A percentile compares a stretch with the other conserved stretches of the same genome.
Evolutionary conservation across 2,888 invertebrate genomes (phyloP).

Genomic region (Bimastos eiseni): DNA sequence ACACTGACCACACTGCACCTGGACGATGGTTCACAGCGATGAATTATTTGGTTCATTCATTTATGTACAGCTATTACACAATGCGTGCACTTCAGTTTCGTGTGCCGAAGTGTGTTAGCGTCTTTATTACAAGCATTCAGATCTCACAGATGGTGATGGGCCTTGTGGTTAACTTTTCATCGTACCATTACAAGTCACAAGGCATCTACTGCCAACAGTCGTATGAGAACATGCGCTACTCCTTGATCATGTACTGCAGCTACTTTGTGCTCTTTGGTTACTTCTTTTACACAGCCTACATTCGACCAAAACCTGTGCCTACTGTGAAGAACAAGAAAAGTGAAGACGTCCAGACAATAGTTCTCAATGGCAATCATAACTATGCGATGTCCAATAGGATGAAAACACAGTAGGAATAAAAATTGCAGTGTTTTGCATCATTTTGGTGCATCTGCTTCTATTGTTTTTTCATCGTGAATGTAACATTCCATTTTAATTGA

Average conservation of each 20-base stretch:
- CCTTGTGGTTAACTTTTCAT: conserved; percentile 86
- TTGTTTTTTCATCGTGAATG: not conserved
- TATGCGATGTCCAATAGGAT: not conserved
- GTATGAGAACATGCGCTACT: conserved; percentile 61
- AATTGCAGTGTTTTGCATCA: not conserved
- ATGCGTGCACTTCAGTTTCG: conserved; percentile 61
- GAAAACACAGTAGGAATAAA: not conserved
- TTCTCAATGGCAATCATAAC: not conserved
- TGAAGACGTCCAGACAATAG: not conserved
- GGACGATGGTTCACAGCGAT: conserved; percentile 64
- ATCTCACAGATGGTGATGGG: conserved; percentile 92
- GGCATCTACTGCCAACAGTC: conserved; percentile 62
- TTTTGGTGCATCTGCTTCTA: not conserved
- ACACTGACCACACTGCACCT: conserved; percentile 57
- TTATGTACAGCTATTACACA: conserved; percentile 66
- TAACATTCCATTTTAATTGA: not conserved
- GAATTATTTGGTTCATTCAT: conserved; percentile 65
- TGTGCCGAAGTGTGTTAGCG: conserved; percentile 73
- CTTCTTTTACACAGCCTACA: conserved; percentile 61
- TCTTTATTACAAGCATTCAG: conserved; percentile 87
- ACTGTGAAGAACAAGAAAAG: not conserved
- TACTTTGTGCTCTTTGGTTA: conserved; percentile 61
- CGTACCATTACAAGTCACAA: conserved; percentile 60
- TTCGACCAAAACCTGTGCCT: conserved; percentile 32
- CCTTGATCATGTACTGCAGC: conserved; percentile 60